Evolutionary conservation across 2,888 invertebrate genomes (phyloP), one percentile per base, ranked within the genome.

Genomic region (Ectropis crepuscularia): DNA sequence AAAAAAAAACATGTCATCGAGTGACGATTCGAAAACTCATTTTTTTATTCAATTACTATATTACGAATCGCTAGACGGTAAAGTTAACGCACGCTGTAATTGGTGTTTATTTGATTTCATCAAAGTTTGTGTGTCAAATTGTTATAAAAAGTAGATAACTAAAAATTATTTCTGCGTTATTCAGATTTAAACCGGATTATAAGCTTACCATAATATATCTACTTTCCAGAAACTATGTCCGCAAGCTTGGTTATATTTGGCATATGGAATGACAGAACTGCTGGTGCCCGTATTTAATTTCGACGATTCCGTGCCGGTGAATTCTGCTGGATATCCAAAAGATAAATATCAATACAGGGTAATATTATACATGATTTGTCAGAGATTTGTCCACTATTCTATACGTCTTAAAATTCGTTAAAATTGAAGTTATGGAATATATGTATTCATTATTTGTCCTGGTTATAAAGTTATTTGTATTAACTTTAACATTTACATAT

Each of bases 251-350:
- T 53, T 83, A 6, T 79, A 73, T 48, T 50, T 81, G 53, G 76
- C 75, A 2, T 85, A 82, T 54, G 79, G 83, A 16, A 83, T 84
- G 83, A 82, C 82, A 0, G 83, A 83, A 59, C 71, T 84, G 5
- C 65, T 83, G 42, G 74, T 73, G 16, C 81, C 82, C 2, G 74
- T 79, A 5, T 83, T 84, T 68, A 63, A 81, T 36, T 84, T 70
- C 53, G 61, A 63, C 12, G 66, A 66, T 0, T 53, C 71, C 6
- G 82, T 81, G n/a, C 83, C 83, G 8, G 59, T 49, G 6, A 28
- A 60, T 39, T 79, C 82, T 0, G 60, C 74, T 7, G 83, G 83
- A 10, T 75, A 71, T 50, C 79, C 80, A 0, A 67, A 66, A 11
- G 59, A 67, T 6, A 69, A 63, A 63, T 80, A 79, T 57, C 51